Conservation (phyloP, 2,888 invertebrate genomes). For the Drepanosiphum platanoidis region DNA sequence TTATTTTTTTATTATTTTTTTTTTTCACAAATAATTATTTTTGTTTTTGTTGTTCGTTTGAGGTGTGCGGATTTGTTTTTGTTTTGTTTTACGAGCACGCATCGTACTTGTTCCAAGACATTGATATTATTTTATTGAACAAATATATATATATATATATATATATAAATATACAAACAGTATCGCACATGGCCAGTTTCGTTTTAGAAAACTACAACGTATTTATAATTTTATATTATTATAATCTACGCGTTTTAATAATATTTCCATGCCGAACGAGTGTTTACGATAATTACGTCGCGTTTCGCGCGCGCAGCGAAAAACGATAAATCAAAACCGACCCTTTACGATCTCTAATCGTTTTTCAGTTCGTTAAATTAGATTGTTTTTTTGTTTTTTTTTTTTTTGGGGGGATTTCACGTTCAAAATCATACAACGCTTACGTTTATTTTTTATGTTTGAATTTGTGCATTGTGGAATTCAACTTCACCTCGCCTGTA, state of each 20-base stretch:
- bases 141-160: not conserved
- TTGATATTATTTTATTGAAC: not conserved
- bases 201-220: not conserved
- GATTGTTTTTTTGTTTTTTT: too few relatives aligned
- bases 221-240: too few relatives aligned
- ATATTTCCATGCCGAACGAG: too few relatives aligned
- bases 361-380: not conserved
- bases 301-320: too few relatives aligned
- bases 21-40: conserved; percentile 67
- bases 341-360: not conserved
- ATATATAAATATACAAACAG: not conserved
- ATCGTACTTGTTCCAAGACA: conserved; percentile 41
- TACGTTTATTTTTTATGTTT: conserved; percentile 56
- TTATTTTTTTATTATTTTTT: conserved; percentile 71
- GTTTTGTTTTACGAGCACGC: conserved; percentile 63
- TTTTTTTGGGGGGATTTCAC: conserved; percentile 8
- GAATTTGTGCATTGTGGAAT: conserved; percentile 53
- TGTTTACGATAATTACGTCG: too few relatives aligned
- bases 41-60: conserved; percentile 64
- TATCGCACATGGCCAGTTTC: not conserved
- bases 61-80: conserved; percentile 63
- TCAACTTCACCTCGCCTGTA: conserved; percentile 58
- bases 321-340: not conserved
- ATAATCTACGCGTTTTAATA: too few relatives aligned
- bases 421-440: conserved; percentile 51